Conservation (phyloP, 1,140 invertebrate genomes). For the Pararge aegeria region DNA sequence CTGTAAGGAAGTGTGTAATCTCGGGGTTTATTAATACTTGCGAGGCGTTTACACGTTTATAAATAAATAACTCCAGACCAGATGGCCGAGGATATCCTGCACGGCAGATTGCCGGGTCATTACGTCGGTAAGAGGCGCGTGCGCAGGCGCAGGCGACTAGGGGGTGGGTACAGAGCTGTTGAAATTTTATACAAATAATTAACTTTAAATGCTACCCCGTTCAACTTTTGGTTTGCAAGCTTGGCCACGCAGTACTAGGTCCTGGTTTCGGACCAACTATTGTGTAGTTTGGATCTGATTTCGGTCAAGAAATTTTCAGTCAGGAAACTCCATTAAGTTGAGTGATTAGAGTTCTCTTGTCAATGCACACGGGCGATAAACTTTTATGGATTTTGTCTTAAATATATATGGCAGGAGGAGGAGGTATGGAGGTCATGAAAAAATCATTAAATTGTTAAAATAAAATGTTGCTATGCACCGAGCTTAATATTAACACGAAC, state of each 20-base stretch:
- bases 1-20: not conserved
- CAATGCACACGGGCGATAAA: too few species aligned
- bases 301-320: too few species aligned
- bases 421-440: too few species aligned
- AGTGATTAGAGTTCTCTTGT: too few species aligned
- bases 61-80: conserved; percentile 54
- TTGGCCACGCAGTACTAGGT: too few species aligned
- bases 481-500: conserved; percentile 40
- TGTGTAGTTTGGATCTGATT: too few species aligned
- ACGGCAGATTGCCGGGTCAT: conserved; percentile 51
- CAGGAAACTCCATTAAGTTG: too few species aligned
- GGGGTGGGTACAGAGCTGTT: conserved; percentile 4
- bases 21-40: not conserved
- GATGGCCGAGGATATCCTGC: conserved; percentile 65
- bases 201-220: too few species aligned
- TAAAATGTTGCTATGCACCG: conserved; percentile 14
- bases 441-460: not conserved
- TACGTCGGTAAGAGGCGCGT: conserved; percentile 47
- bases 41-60: conserved; percentile 28
- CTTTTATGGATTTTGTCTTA: too few species aligned
- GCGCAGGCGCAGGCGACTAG: conserved; percentile 27
- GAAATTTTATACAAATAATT: not conserved
- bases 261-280: too few species aligned
- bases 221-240: too few species aligned
- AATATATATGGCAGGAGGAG: too few species aligned